Conservation (phyloP, 2,797 vertebrate genomes). For the Sebastes glaucus region DNA sequence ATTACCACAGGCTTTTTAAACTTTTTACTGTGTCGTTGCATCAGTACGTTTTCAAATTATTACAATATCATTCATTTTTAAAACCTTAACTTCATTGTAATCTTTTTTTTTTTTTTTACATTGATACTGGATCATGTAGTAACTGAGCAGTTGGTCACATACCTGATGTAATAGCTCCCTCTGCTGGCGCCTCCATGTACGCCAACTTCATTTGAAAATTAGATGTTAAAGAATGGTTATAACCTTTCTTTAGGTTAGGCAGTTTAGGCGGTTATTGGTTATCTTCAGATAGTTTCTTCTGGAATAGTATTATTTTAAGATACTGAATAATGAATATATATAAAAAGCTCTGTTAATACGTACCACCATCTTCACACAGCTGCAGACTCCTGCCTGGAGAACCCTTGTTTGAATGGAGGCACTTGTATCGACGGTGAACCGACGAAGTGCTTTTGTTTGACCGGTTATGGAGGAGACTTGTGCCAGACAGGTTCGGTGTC, state of each 20-base stretch:
- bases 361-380: not conserved
- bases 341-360: not conserved
- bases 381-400: slow-evolving; percentile 89
- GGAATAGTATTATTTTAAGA: not conserved
- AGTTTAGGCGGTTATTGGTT: not conserved
- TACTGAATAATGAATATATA: not conserved
- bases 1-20: not conserved
- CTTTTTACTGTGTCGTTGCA: not conserved
- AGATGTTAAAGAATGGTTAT: not conserved
- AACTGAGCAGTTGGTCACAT: rapidly evolving
- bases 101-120: no score
- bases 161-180: slow-evolving; percentile 39
- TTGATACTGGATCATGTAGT: not conserved
- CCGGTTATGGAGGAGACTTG: slow-evolving; percentile 88
- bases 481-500: slow-evolving; percentile 86
- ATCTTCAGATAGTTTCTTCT: not conserved
- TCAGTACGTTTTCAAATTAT: not conserved
- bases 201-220: not conserved
- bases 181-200: slow-evolving; percentile 43
- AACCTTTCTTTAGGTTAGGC: no score
- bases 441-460: slow-evolving; percentile 87
- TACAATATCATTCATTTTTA: not conserved
- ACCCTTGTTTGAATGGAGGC: slow-evolving; percentile 92
- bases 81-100: not conserved
- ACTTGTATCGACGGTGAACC: slow-evolving; percentile 86